Conservation (phyloP, 2,888 invertebrate species). For the Rotaria sp. region DNA sequence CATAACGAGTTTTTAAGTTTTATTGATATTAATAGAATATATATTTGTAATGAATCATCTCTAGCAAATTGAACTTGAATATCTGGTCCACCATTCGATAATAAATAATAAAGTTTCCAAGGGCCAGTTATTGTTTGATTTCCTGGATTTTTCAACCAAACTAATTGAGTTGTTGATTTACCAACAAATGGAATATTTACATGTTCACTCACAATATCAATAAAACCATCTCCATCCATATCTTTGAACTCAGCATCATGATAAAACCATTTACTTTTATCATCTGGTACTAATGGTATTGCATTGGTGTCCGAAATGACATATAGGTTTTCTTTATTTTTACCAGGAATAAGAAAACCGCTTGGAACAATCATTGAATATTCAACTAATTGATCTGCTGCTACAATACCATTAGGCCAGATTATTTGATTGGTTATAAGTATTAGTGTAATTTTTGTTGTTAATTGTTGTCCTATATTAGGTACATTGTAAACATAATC, state of each 20-base stretch:
- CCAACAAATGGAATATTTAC: constrained; percentile 39
- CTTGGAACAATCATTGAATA: neutral
- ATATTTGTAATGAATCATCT: constrained; percentile 32
- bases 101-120: constrained; percentile 44
- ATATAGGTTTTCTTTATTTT: constrained; percentile 43
- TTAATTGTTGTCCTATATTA: neutral
- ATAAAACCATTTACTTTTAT: constrained; percentile 3
- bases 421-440: neutral
- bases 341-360: constrained; percentile 31
- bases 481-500: constrained; percentile 30
- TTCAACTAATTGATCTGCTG: neutral
- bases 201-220: neutral
- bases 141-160: constrained; percentile 47
- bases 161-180: constrained; percentile 43
- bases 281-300: neutral
- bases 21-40: neutral
- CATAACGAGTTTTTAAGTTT: neutral
- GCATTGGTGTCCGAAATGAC: constrained; percentile 32
- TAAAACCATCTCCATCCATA: neutral
- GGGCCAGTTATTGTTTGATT: constrained; percentile 37
- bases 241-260: neutral
- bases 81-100: constrained; percentile 44
- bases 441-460: neutral
- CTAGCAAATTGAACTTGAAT: constrained; percentile 43
- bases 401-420: constrained; percentile 41